Base-by-base conservation (phyloP, 2,888 invertebrate species). In the Stictocephala bisonia region DNA sequence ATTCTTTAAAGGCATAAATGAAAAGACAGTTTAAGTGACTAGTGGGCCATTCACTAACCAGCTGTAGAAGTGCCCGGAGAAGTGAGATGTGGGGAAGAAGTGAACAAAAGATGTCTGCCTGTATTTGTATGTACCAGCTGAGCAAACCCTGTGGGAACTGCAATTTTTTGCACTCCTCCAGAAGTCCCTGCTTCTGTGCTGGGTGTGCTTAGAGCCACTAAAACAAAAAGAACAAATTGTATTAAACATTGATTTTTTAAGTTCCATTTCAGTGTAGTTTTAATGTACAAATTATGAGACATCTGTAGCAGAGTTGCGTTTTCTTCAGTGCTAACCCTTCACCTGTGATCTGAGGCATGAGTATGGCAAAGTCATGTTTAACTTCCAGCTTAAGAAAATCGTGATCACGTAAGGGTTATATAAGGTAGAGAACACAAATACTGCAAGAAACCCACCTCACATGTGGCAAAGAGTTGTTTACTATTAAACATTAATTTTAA, bases 101-200 rank as follows among this genome's bases (percentile, higher is more conserved):
- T 73, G 40, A 73, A 66, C 22, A 73, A 50, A 78, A 91, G 86
- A 83, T 91, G 92, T 79, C 90, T 89, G 7, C 92, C 92, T 67
- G 88, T 86, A 24, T 90, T 86, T 4, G 90, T 90, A 82, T 92
- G 91, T 58, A 93, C 90, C 66, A 92, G 85, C 81, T 92, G 92
- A 50, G 91, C 89, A 79, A 84, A 81, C 83, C 83, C 71, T 6
- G 67, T 35, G n/a, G 69, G 70, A 3, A 74, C 66, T 71, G 73
- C 48, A 1, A 11, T 27, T 24, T 24, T 24, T 44, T 6, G 26
- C 9, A 26, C n/a, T 22, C 22, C 51, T 51, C 15, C 44, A 13
- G 22, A 41, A 26, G 40, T 26, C 2, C 26, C 27, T 79, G 79
- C 85, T 82, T 79, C 73, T 44, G 83, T 80, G 73, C 80, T 18